Conservation (phyloP, 2,888 invertebrate species). For the Drosophila limbata region DNA sequence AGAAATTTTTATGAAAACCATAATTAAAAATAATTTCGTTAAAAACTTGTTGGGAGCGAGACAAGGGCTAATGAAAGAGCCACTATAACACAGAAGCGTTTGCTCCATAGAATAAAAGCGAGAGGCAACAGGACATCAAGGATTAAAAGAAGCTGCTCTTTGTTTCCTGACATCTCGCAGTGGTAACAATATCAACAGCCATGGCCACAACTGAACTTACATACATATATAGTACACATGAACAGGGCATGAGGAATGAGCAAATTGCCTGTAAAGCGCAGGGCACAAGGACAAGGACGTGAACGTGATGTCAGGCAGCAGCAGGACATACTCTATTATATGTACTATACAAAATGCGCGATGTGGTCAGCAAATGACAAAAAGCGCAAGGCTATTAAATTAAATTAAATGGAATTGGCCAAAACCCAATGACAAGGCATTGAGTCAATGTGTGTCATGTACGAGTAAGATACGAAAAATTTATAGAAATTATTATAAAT, state of each 20-base stretch:
- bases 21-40: slow-evolving; percentile 78
- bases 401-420: slow-evolving; percentile 82
- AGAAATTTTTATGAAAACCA: slow-evolving; percentile 68
- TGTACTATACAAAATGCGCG: slow-evolving; percentile 62
- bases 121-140: slow-evolving; percentile 75
- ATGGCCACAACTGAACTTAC: slow-evolving; percentile 20
- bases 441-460: slow-evolving; percentile 31
- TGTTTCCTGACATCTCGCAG: slow-evolving; percentile 47
- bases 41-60: slow-evolving; percentile 53
- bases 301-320: slow-evolving; percentile 43
- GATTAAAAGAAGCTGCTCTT: slow-evolving; percentile 70
- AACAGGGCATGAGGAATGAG: slow-evolving; percentile 42
- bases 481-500: slow-evolving; percentile 48
- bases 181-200: slow-evolving; percentile 63
- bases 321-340: slow-evolving; percentile 15
- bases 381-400: slow-evolving; percentile 81
- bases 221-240: slow-evolving; percentile 12
- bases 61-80: slow-evolving; percentile 42
- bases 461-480: slow-evolving; percentile 61
- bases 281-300: slow-evolving; percentile 26
- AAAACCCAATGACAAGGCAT: slow-evolving; percentile 61
- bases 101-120: slow-evolving; percentile 42
- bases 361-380: slow-evolving; percentile 70
- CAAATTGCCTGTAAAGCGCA: slow-evolving; percentile 72
- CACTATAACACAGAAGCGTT: slow-evolving; percentile 41